Base-by-base conservation (phyloP, 1,140 invertebrate species). In the Chelonus insularis region DNA sequence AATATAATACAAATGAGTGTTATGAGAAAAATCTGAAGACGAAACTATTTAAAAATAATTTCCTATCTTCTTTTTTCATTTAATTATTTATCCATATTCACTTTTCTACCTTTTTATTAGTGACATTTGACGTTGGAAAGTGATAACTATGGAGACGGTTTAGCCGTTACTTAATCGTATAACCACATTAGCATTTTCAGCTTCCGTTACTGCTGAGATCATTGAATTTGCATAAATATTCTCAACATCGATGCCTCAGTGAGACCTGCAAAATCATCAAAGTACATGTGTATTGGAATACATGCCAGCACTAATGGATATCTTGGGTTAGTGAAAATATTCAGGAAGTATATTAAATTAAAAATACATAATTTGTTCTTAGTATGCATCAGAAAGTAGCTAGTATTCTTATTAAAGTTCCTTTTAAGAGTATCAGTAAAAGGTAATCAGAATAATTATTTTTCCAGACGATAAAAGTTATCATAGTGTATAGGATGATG, bases 151-250 rank as follows among this genome's bases (percentile, higher is more conserved):
- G 34, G 39, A 36, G 52, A 41, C 62, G 41, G 16, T 16, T 60
- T 60, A 41, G 62, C 56, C 57, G 63, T 6, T 51, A 65, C 57
- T 71, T 68, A 63, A 72, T 63, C 63, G 68, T 45, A 8, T 52
- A 66, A 64, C 64, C 29, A 61, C 67, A 74, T 74, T 74, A 69
- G 65, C 72, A 74, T 74, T 72, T 59, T 59, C 64, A 61, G 65
- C 72, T 74, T 71, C 71, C 72, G 73, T 73, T 74, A 72, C 63
- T 62, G 47, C 16, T 45, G 54, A 54, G 60, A 68, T 66, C 57
- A 58, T 65, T 62, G 67, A 66, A 74, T 71, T 66, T 70, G 57
- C 72, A 72, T 74, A 71, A 72, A 73, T 72, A 69, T 66, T 63
- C 66, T 11, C 61, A 34, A 11, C 58, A 39, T 39, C 37, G 21